Conservation (phyloP, 2,113 vertebrate species). For the Oophaga pumilio region DNA sequence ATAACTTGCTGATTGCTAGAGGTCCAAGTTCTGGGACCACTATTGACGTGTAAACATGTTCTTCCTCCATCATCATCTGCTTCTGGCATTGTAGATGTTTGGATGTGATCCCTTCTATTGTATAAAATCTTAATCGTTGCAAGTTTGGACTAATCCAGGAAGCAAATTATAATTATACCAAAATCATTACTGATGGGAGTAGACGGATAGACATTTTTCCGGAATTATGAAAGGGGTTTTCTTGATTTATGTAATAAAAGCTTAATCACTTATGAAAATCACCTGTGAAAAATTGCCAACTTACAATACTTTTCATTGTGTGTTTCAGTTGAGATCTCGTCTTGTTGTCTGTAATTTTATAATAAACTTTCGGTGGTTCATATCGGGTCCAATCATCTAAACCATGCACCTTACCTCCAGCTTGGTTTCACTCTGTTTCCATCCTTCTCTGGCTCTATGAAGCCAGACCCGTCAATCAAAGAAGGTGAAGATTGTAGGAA, state of each 20-base stretch:
- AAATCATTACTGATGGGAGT: not conserved
- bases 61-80: not conserved
- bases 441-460: too few relatives aligned
- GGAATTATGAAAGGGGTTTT: not conserved
- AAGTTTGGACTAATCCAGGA: not conserved
- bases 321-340: not conserved
- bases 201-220: not conserved
- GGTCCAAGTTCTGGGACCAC: too few relatives aligned
- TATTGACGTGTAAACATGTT: not conserved
- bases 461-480: too few relatives aligned
- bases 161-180: not conserved
- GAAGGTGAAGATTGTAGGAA: too few relatives aligned
- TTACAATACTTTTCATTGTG: too few relatives aligned
- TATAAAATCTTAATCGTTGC: not conserved
- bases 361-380: too few relatives aligned
- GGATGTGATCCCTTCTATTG: not conserved
- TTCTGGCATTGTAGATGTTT: not conserved
- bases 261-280: not conserved
- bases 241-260: not conserved
- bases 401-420: too few relatives aligned
- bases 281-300: too few relatives aligned
- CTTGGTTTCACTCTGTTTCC: too few relatives aligned
- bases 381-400: too few relatives aligned
- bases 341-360: not conserved
- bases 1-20: too few relatives aligned